Base-by-base conservation (phyloP, 2,888 invertebrate genomes). In the Coecobrya sp. region DNA sequence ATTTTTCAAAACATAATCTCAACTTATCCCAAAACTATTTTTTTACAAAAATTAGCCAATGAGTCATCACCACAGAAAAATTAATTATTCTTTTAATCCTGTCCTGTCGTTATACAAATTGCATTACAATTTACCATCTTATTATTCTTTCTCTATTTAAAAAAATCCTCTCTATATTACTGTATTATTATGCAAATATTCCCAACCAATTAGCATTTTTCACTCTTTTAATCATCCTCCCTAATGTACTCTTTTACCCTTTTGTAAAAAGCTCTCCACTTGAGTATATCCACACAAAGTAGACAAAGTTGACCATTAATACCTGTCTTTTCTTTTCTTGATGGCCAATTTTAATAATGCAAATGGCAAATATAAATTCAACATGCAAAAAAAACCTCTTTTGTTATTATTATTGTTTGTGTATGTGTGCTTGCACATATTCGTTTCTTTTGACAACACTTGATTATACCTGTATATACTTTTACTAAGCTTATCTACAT, bases 301-400 rank as follows among this genome's bases (percentile, higher is more conserved):
- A 25, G 16, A 62, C 19, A 19, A 7, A 62, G 36, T 36, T 68
- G 13, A 25, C 68, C 79, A 81, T 81, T 81, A 52, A 55, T 81
- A 81, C 79, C 79, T 52, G 49, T 49, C 55, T 49, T 49, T 76
- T 10, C 16, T 55, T 16, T 55, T 55, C n/a, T 55, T 81, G 79
- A 81, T 81, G 79, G 19, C 52, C 55, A 81, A 81, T 81, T 81
- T 81, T 55, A 81, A 81, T 81, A 52, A 81, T 52, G 79, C 79
- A 81, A 81, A 81, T 81, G n/a, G 79, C 55, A 27, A 81, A 25
- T 81, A 52, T 55, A 55, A n/a, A 52, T 52, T 52, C 13, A 13
- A 30, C 79, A 52, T 27, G 55, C 55, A n/a, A 81, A 81, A 52
- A n/a, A 81, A 81, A 52, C 79, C 55, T 81, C 55, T 52, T 81